These are phyloP conservation scores for Boulengeromyrus knoepffleri DNA, from an alignment of 2,113 vertebrate species.

Conservation along the genomic window DNA sequence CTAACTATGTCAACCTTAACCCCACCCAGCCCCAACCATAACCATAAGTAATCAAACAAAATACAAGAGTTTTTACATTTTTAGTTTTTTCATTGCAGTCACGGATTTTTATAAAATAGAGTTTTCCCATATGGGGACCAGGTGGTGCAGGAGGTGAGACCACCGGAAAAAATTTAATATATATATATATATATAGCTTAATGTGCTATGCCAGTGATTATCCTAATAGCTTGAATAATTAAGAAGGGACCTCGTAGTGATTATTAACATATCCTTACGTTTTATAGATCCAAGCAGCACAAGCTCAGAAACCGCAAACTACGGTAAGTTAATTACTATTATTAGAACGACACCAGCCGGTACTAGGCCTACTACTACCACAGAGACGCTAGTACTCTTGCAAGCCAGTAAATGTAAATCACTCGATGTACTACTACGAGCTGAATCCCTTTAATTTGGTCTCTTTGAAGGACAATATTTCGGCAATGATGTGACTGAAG, in stretches of 20 bases:
- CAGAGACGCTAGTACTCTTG: not conserved
- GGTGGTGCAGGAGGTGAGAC: slow-evolving; percentile 41
- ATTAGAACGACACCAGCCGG: not conserved
- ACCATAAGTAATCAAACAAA: too few relatives aligned
- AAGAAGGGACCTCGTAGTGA: not conserved
- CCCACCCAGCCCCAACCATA: too few relatives aligned
- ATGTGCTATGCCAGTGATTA: not conserved
- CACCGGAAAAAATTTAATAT: not conserved
- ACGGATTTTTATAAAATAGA: too few relatives aligned
- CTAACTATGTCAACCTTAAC: too few relatives aligned
- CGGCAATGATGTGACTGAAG: slow-evolving; percentile 39
- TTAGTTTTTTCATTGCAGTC: too few relatives aligned
- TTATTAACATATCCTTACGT: not conserved
- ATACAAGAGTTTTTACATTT: too few relatives aligned
- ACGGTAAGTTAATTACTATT: slow-evolving; percentile 35
- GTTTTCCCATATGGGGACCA: too few relatives aligned
- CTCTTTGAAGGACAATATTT: slow-evolving; percentile 37
- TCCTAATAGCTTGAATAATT: not conserved
- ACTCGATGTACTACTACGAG: not conserved
- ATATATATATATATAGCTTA: not conserved
- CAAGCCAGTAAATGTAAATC: not conserved
- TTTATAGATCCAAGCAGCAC: slow-evolving; percentile 47
- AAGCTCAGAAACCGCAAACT: slow-evolving; percentile 47
- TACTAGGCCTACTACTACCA: not conserved
- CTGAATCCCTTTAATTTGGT: not conserved